Evolutionary conservation across 2,888 invertebrate genomes (phyloP).

Genomic region (Temnothorax ravouxi): DNA sequence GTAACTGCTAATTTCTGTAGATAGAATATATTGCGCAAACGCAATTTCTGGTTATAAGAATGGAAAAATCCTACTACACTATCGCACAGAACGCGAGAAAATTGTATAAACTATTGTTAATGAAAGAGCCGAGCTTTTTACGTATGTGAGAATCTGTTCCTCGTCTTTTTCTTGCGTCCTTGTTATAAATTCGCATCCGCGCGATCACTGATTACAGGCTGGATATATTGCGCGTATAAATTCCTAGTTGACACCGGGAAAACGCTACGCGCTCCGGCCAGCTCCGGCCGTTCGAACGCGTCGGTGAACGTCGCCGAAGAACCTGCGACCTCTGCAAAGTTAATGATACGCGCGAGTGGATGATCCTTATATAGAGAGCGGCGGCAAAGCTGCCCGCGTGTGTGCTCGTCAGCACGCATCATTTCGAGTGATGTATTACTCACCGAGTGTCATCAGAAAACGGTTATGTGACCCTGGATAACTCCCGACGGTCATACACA

Average conservation of each 20-base stretch:
- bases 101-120: background rate
- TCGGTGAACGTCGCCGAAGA: conserved; percentile 30
- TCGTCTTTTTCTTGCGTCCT: background rate
- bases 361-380: conserved; percentile 53
- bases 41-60: background rate
- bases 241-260: conserved; percentile 41
- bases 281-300: conserved; percentile 16
- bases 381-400: conserved; percentile 31
- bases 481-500: conserved; percentile 63
- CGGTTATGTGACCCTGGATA: conserved; percentile 69
- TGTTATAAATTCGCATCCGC: conserved; percentile 26
- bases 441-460: conserved; percentile 68
- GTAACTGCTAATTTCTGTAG: background rate
- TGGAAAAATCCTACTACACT: background rate
- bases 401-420: conserved; percentile 54
- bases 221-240: conserved; percentile 41
- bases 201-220: conserved; percentile 21
- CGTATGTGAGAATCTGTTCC: background rate
- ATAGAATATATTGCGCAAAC: background rate
- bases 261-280: conserved; percentile 1
- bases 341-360: conserved; percentile 58
- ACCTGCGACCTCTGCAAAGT: conserved; percentile 52
- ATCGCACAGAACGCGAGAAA: background rate
- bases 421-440: conserved; percentile 63
- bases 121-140: background rate